Base-by-base conservation (phyloP, 2,797 vertebrate species). In the Sebastes taczanowskii region DNA sequence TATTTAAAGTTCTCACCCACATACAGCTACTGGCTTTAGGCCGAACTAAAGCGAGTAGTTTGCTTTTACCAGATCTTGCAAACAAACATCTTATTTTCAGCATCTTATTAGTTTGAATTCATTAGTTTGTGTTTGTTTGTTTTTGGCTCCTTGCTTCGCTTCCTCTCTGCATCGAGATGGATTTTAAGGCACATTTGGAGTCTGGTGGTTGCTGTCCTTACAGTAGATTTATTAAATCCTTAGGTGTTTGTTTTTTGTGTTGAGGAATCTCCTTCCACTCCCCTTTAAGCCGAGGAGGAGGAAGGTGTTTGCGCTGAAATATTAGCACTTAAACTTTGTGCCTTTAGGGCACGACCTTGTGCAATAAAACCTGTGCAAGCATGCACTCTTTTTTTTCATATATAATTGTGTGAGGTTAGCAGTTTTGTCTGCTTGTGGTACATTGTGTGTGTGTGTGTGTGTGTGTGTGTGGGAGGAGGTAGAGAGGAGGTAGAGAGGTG, bases 301-400 rank as follows among this genome's bases (percentile, higher is more conserved):
- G 23, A 74, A 70, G 30, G 18, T 76, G 65, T 84, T 86, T 66
- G 62, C 61, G 59, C 67, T 67, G 56, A 82, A 87, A 77, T 80
- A 38, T 63, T 67, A 25, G 55, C 71, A 56, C 53, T 74, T 76
- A 83, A 88, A 90, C 78, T 81, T 67, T 69, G 61, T 76, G 78
- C 89, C 85, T 78, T 78, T 1, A 46, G 79, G 89, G 64, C 67
- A 66, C 1, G 1, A 64, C 67, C 61, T 53, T 74, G 69, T 82
- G 60, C 67, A 75, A 67, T 84, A 81, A 80, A 89, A 82, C 81
- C 34, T 85, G 84, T 80, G 18, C 30, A 13, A 65, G 77, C 81
- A 34, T 63, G 81, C 11, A 1, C 6, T 38, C 13, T 7, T n/a
- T 61, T 46, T 42, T 59, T 20, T 11, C 14, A 25, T 74, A 14